Base-by-base conservation (phyloP, 2,113 vertebrate species). In the Zosterops pallidus region DNA sequence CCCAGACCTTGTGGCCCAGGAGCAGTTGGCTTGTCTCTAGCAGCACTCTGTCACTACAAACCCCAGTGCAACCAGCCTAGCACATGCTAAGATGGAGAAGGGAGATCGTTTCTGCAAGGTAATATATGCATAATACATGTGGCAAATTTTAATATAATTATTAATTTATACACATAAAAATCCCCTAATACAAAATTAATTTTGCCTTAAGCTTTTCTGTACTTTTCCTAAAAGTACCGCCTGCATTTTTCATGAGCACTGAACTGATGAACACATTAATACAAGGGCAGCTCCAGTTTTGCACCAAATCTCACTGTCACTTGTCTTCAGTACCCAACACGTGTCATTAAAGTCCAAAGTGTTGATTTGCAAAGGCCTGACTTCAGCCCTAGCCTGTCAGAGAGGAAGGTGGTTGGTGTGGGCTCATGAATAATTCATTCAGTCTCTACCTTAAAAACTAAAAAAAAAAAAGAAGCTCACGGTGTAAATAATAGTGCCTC, bases 121-220 rank as follows among this genome's bases (percentile, higher is more conserved):
- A 74, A 56, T 49, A 33, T 1, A 74, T 95, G 72, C 62, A 84
- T 94, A 94, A 97, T 89, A 23, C 46, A 89, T 83, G 76, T 17
- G 24, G n/a, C 11, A 57, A 82, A 81, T 94, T 95, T 94, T 94
- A 89, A 86, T 81, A 29, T 42, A 60, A 84, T 95, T 76, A 90
- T 83, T 95, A 89, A 96, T 97, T 94, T 57, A 95, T 89, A 70
- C 31, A 64, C 49, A 57, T 67, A 75, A 95, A 95, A 94, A 86
- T 81, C 76, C 37, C 49, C 41, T 81, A 83, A 93, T 92, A 56
- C 75, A 93, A 93, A 96, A 93, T 96, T 86, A 83, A 92, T 94
- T 96, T 90, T 71, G 52, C 94, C 62, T 68, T 90, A 82, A 95
- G 88, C 88, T 89, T 90, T 78, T 92, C 87, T 95, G 80, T 76